Conservation (phyloP, 2,113 vertebrate genomes). For the Tangachromis dhanisi region DNA sequence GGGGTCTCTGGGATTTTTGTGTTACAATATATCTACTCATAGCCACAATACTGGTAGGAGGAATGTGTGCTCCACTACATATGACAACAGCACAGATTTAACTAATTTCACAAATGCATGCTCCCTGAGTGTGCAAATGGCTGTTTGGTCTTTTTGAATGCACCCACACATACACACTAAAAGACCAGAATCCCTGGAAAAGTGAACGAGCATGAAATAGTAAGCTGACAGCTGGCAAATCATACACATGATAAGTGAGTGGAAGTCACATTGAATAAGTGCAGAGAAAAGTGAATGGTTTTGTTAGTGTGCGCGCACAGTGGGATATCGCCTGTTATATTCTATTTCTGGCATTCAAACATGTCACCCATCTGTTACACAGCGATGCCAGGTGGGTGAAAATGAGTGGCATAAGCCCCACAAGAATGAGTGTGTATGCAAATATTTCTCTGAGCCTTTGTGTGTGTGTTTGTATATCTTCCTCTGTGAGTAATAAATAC, state of each 20-base stretch:
- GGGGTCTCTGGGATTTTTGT: not conserved
- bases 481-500: not conserved
- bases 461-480: not conserved
- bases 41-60: not conserved
- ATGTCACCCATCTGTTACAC: slow-evolving; percentile 13
- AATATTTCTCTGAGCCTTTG: not conserved
- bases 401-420: not conserved
- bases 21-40: not conserved
- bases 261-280: not conserved
- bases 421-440: not conserved
- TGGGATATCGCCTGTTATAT: not conserved
- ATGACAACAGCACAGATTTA: not conserved
- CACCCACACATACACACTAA: not conserved
- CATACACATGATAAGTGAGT: not conserved
- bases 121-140: not conserved
- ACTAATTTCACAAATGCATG: not conserved
- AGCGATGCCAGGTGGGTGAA: slow-evolving; percentile 6
- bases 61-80: not conserved
- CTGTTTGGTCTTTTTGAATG: not conserved
- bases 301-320: not conserved
- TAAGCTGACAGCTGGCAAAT: slow-evolving; percentile 16
- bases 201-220: not conserved
- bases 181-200: not conserved
- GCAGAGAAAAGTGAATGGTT: slow-evolving; percentile 1
- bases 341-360: not conserved